Evolutionary conservation across 2,113 vertebrate species (phyloP).

Genomic region (Lates calcarifer): DNA sequence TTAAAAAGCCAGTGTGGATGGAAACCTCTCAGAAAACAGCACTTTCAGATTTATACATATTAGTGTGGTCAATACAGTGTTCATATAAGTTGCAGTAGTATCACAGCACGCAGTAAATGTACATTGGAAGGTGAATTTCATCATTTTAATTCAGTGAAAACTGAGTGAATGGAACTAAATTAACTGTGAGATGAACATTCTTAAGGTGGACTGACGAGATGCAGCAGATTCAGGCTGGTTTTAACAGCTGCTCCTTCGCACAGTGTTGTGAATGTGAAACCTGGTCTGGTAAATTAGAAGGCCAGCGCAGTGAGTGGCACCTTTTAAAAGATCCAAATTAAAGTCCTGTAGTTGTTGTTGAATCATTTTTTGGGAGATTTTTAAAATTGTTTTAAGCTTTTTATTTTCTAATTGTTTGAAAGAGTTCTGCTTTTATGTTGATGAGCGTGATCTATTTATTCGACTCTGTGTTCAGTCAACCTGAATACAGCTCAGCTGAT

Average conservation of each 20-base stretch:
- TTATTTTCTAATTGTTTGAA: background rate
- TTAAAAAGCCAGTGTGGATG: background rate
- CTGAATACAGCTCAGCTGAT: background rate
- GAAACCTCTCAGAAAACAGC: background rate
- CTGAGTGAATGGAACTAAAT: background rate
- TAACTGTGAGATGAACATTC: too few relatives aligned
- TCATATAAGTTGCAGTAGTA: too few relatives aligned
- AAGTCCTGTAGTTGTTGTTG: background rate
- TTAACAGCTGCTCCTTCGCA: background rate
- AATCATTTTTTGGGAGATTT: too few relatives aligned
- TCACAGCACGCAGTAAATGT: too few relatives aligned
- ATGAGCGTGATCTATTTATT: background rate
- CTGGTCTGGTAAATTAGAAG: background rate
- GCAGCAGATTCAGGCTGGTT: background rate
- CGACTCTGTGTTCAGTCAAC: background rate
- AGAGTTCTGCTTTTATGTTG: background rate
- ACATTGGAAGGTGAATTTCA: background rate
- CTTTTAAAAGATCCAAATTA: background rate
- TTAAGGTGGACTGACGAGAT: too few relatives aligned
- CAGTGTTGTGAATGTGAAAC: conserved; percentile 16
- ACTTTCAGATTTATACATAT: background rate
- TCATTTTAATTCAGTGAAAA: background rate
- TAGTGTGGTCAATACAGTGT: background rate
- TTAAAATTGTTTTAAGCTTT: background rate
- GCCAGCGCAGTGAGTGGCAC: background rate